These are phyloP conservation scores for Caenorhabditis panamensis DNA, from an alignment of 2,888 invertebrate genomes.

Conservation along the genomic window DNA sequence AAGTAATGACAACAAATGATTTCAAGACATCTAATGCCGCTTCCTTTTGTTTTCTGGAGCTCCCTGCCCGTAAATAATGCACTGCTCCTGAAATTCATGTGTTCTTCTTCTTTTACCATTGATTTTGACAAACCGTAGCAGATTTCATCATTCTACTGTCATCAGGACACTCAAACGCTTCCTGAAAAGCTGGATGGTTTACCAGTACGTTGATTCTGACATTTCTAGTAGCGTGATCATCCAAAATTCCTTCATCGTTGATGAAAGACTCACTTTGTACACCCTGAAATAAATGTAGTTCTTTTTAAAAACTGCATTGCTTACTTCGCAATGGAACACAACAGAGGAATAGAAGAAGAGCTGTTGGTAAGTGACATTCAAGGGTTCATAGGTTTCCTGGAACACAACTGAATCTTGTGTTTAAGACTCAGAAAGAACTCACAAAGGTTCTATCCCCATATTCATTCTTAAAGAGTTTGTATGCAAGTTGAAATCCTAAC, in stretches of 20 bases:
- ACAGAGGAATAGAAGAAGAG: slow-evolving; percentile 16
- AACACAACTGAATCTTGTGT: not conserved
- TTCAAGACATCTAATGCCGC: no score
- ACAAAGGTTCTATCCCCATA: not conserved
- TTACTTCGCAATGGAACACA: no score
- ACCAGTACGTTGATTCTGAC: slow-evolving; percentile 14
- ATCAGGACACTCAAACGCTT: slow-evolving; percentile 29
- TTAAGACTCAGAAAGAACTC: not conserved
- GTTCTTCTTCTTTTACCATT: no score
- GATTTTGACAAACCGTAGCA: not conserved
- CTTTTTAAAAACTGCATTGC: no score
- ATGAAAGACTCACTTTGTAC: no score
- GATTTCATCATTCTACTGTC: slow-evolving; percentile 33
- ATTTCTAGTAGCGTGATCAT: not conserved
- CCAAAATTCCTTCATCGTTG: no score
- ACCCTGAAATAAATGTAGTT: no score
- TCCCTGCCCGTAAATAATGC: slow-evolving; percentile 6
- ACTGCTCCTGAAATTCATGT: slow-evolving; percentile 22
- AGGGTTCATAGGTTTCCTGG: not conserved
- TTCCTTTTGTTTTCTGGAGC: slow-evolving; percentile 1
- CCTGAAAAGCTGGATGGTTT: slow-evolving; percentile 24
- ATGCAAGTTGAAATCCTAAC: not conserved
- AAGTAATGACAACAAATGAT: no score
- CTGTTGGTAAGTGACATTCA: slow-evolving; percentile 10
- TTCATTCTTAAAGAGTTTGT: not conserved